Conservation (phyloP, 2,888 invertebrate genomes). For the Torymus aiolomorphi region DNA sequence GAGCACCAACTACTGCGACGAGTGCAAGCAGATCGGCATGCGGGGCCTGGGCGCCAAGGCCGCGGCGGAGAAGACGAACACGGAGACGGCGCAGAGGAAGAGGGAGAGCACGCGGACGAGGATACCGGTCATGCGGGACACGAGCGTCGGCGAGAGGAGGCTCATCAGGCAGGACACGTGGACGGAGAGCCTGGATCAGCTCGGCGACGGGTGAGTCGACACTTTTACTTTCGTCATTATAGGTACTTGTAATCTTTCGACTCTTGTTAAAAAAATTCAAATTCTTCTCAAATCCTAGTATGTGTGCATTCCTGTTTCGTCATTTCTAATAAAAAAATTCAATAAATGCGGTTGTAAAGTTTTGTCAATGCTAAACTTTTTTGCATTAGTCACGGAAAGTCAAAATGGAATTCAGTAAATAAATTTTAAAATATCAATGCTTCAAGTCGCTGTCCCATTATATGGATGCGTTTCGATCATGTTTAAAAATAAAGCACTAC, state of each 20-base stretch:
- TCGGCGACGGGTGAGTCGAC: slow-evolving; percentile 49
- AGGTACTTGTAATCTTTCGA: background rate
- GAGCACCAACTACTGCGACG: slow-evolving; percentile 79
- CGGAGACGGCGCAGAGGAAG: background rate
- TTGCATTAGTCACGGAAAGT: too few relatives aligned
- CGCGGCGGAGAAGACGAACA: background rate
- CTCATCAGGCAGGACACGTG: slow-evolving; percentile 55
- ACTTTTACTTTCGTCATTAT: background rate
- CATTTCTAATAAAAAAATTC: too few relatives aligned
- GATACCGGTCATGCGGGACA: slow-evolving; percentile 45
- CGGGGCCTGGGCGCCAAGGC: slow-evolving; percentile 19
- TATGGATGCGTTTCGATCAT: too few relatives aligned
- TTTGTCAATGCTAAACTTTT: too few relatives aligned
- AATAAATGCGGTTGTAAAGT: too few relatives aligned
- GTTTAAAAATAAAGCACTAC: too few relatives aligned
- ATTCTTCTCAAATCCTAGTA: too few relatives aligned
- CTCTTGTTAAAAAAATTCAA: too few relatives aligned
- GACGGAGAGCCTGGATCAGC: slow-evolving; percentile 54
- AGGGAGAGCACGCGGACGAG: slow-evolving; percentile 26
- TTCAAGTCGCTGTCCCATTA: too few relatives aligned
- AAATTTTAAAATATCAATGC: too few relatives aligned
- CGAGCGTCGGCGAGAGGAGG: slow-evolving; percentile 24
- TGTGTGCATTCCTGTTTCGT: too few relatives aligned
- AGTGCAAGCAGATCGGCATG: slow-evolving; percentile 77
- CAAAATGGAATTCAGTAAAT: too few relatives aligned